Percentiles rank a stretch among this genome's conserved stretches.
Evolutionary conservation across 2,888 invertebrate genomes (phyloP).

Genomic region (Tetranychus piercei): DNA sequence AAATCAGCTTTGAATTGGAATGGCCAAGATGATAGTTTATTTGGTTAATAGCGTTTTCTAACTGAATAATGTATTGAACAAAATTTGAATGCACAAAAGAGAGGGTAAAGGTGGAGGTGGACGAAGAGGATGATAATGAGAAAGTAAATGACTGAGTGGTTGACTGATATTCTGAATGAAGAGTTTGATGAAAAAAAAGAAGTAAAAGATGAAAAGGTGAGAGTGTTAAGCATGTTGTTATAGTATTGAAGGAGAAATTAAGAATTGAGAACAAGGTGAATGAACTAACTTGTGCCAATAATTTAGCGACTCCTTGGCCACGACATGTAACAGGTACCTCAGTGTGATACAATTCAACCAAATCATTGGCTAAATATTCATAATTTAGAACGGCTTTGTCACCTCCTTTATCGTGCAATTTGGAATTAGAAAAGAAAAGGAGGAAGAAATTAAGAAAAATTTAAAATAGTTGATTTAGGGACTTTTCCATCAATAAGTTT

Average conservation of each 20-base stretch:
- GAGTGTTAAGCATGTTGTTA: neutral
- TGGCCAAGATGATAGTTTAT: too few species aligned
- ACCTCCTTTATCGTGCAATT: neutral
- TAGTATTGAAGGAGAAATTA: neutral
- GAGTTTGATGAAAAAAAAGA: neutral
- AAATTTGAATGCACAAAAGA: neutral
- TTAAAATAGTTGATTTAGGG: too few species aligned
- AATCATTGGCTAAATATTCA: slow-evolving; percentile 14
- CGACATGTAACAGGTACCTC: slow-evolving; percentile 46
- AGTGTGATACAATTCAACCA: slow-evolving; percentile 37
- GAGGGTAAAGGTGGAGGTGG: neutral
- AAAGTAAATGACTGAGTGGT: neutral
- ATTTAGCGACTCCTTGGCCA: slow-evolving; percentile 50
- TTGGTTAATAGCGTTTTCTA: neutral
- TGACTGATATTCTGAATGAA: neutral
- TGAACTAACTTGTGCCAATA: slow-evolving; percentile 46
- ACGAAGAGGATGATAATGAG: neutral
- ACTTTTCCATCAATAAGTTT: too few species aligned
- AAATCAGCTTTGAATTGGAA: neutral
- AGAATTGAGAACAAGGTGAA: slow-evolving; percentile 10
- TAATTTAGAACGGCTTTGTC: slow-evolving; percentile 19
- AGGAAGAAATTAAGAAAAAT: too few species aligned
- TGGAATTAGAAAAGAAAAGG: too few species aligned
- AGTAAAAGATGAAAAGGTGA: neutral
- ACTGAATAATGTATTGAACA: neutral